These are phyloP conservation scores for Eciton burchellii DNA, from an alignment of 1,140 invertebrate genomes.

Conservation along the genomic window DNA sequence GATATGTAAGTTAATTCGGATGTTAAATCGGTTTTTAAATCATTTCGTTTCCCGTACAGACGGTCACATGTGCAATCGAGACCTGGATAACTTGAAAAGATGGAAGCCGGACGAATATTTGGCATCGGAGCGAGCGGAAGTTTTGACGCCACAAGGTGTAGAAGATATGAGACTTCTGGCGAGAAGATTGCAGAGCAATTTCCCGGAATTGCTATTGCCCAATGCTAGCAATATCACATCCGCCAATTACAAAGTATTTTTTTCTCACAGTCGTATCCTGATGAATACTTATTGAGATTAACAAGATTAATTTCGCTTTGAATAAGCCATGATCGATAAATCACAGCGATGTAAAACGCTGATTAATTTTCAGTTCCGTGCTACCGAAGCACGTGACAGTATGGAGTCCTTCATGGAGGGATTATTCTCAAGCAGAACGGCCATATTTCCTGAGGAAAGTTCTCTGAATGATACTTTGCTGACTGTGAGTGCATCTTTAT, in stretches of 20 bases:
- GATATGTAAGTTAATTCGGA: background rate
- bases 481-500: conserved; percentile 68
- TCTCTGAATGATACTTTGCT: conserved; percentile 77
- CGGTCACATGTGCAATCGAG: conserved; percentile 82
- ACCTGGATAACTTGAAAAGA: conserved; percentile 80
- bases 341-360: conserved; percentile 31
- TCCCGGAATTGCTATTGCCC: conserved; percentile 79
- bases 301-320: background rate
- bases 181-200: conserved; percentile 79
- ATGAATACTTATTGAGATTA: too few relatives aligned
- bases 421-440: conserved; percentile 77
- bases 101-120: conserved; percentile 78
- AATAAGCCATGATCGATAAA: conserved; percentile 24
- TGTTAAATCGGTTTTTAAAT: background rate
- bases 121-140: conserved; percentile 68
- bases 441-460: conserved; percentile 62
- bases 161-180: conserved; percentile 81
- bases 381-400: conserved; percentile 74
- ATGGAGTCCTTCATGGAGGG: conserved; percentile 81
- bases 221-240: conserved; percentile 65
- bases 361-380: conserved; percentile 79
- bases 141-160: conserved; percentile 79
- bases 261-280: background rate
- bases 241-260: conserved; percentile 73
- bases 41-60: conserved; percentile 64